Evolutionary conservation across 2,113 vertebrate species (phyloP), one percentile per base, ranked within the genome.

Genomic region (Cacatua alba): DNA sequence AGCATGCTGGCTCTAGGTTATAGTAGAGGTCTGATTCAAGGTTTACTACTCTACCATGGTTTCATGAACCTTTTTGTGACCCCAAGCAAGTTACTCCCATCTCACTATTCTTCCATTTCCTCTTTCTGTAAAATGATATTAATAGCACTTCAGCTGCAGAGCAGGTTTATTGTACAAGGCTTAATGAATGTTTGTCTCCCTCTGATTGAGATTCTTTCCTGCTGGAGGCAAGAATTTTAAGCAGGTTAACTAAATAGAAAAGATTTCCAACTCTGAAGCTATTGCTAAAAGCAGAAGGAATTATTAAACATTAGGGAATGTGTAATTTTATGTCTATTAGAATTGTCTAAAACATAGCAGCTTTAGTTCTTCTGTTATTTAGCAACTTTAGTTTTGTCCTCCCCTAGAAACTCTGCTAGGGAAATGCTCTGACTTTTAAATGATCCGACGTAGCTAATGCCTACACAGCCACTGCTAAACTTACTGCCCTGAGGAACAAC

Each of bases 81-180:
- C 94, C 70, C 33, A 52, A 96, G 88, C 74, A 91, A 95, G 92
- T 96, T 93, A 93, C 96, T 97, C 96, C 96, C 92, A 92, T 94
- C 96, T 96, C 95, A 80, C 94, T 89, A 53, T 92, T 94, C 96
- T 91, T 97, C 96, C 86, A 96, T 96, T 97, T 97, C 94, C 96
- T 94, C 70, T 89, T 95, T 96, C 96, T 96, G 96, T 96, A 96
- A 96, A 96, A 96, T 96, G 96, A 96, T 96, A 96, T 94, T 97
- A 95, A 97, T 96, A 97, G 92, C 94, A 95, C 96, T 94, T 96
- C 81, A 91, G 94, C 96, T 95, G 92, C 92, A 92, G 88, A 95
- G 92, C 86, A 92, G 86, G 70, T 91, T 93, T 96, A 89, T 96
- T 96, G 94, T 97, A 94, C 86, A 86, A 35, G 78, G 89, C 86